phyloP scores from a whole-genome alignment of 2,888 invertebrate genomes.

The Tenthredo distinguenda region DNA sequence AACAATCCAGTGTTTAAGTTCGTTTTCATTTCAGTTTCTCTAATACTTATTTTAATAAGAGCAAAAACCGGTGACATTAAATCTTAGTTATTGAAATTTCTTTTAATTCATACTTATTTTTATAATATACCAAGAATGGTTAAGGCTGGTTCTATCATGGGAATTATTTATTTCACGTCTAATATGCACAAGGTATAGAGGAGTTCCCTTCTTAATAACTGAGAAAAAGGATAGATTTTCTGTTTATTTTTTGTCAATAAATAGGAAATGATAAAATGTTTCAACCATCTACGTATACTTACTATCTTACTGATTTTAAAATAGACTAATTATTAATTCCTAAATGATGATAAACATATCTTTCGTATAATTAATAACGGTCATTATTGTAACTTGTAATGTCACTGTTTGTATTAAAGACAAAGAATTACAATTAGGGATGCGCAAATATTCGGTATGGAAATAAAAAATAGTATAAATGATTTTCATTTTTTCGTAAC shows the following conservation, averaged over 20 bases:
- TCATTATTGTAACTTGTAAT: slow-evolving; percentile 30
- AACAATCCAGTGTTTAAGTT: background rate
- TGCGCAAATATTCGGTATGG: background rate
- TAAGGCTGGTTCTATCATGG: background rate
- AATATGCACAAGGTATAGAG: slow-evolving; percentile 39
- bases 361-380: slow-evolving; percentile 13
- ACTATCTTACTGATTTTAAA: background rate
- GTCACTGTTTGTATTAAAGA: background rate
- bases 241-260: background rate
- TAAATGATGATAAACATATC: slow-evolving; percentile 38
- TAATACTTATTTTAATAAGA: background rate
- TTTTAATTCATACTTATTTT: background rate
- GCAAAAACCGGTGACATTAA: background rate
- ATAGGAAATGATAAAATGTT: background rate
- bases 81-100: background rate
- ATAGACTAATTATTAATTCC: slow-evolving; percentile 10
- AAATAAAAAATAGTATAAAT: background rate
- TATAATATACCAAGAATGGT: background rate
- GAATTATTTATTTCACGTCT: background rate
- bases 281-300: background rate
- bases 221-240: background rate
- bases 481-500: background rate
- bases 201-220: background rate
- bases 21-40: background rate
- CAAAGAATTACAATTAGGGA: background rate